A percentile compares a stretch with the other conserved stretches of the same genome.
phyloP scores from a whole-genome alignment of 2,888 invertebrate species.

The Amphipoea oculea region DNA sequence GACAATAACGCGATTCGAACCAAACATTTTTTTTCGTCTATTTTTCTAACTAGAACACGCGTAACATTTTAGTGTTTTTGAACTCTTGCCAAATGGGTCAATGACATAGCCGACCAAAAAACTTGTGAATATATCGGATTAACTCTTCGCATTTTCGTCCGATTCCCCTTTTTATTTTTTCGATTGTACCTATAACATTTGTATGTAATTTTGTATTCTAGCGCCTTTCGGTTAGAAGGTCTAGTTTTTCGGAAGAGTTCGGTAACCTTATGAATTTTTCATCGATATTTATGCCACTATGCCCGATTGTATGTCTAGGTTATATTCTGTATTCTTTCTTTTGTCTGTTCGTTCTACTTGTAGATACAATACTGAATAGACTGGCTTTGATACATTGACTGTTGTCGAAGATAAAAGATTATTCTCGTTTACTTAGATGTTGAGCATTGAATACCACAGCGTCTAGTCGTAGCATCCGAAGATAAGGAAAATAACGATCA shows the following conservation, averaged over 20 bases:
- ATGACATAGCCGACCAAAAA: conserved; percentile 71
- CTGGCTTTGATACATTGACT: background rate
- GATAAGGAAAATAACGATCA: background rate
- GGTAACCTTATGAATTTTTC: conserved; percentile 52
- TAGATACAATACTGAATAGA: background rate
- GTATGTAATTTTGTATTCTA: conserved; percentile 41
- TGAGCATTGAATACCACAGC: background rate
- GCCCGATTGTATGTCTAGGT: conserved; percentile 21
- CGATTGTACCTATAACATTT: conserved; percentile 33
- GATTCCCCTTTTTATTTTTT: conserved; percentile 44
- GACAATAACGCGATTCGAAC: conserved; percentile 41
- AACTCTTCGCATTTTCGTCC: conserved; percentile 57
- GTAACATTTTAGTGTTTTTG: conserved; percentile 73
- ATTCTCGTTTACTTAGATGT: background rate
- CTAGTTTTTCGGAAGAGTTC: conserved; percentile 26
- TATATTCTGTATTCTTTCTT: conserved; percentile 11
- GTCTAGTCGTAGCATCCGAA: background rate
- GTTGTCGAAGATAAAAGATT: background rate
- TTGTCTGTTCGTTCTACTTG: background rate
- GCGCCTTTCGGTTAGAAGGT: conserved; percentile 15
- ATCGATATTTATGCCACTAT: conserved; percentile 15
- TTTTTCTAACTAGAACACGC: conserved; percentile 70
- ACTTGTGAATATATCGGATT: conserved; percentile 70
- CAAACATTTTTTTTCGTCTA: conserved; percentile 59
- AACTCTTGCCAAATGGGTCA: conserved; percentile 83